Evolutionary conservation across 2,888 invertebrate species (phyloP), one percentile per base, ranked within the genome.

Genomic region (Aplocera efformata): DNA sequence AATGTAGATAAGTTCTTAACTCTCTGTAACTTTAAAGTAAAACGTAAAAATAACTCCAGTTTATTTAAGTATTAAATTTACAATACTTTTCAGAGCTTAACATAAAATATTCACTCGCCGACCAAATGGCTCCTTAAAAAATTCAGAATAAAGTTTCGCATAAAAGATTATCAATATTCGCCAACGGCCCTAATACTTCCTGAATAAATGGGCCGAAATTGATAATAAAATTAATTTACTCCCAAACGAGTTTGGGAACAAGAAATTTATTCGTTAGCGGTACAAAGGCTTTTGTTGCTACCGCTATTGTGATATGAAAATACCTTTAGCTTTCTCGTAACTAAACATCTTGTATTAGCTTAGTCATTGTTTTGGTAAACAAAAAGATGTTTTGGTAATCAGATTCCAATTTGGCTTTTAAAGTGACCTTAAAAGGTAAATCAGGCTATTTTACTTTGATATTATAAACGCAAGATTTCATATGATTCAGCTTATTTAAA

Each of bases 181-280:
- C 36, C 37, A 53, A 58, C 45, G 37, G 37, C 47, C 40, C 36
- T 56, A 56, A 43, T 50, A 53, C 50, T 50, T 51, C 44, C 53
- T 49, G 48, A 49, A 48, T 51, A 56, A 59, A 56, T 55, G 49
- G 51, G 43, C 39, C 53, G 39, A 56, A 53, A 56, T 57, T 57
- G 56, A 57, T 57, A 56, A 54, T 56, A 56, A 59, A 56, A 56
- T 59, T 59, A 57, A 57, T 59, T 56, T 53, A 53, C 47, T 56
- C 45, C 46, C 36, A 45, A 50, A 40, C 44, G 44, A 48, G 50
- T 42, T 48, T 29, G 37, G 31, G 47, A 25, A 41, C 38, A 40
- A 35, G 43, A 43, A 47, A 48, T 41, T 53, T 50, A 51, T 43
- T 48, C 41, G 38, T 37, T 40, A 43, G 43, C 44, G 44, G 48